Evolutionary conservation across 2,888 invertebrate species (phyloP).

Genomic region (Andrena minutula): DNA sequence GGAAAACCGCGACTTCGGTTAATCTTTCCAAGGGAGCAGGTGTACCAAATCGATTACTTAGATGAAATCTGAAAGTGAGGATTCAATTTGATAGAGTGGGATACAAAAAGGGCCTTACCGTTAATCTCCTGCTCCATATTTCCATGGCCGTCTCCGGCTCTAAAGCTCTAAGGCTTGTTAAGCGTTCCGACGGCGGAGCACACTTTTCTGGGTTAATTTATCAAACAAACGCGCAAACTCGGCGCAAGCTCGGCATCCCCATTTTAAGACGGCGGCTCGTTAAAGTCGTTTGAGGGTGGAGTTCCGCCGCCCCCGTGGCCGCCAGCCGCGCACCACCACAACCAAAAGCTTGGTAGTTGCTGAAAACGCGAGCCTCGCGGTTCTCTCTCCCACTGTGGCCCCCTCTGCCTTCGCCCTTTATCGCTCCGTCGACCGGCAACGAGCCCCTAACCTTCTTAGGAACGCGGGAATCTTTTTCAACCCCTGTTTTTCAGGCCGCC

Average conservation of each 20-base stretch:
- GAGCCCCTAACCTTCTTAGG: conserved; percentile 75
- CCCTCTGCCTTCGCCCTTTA: conserved; percentile 31
- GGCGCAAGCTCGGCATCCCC: conserved; percentile 72
- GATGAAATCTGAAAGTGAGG: background rate
- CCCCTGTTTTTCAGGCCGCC: conserved; percentile 75
- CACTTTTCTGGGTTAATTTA: conserved; percentile 79
- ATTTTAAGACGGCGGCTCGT: conserved; percentile 79
- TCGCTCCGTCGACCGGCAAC: conserved; percentile 56
- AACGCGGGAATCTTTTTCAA: conserved; percentile 80
- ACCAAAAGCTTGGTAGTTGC: conserved; percentile 47
- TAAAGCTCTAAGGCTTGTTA: conserved; percentile 64
- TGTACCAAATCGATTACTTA: too few species aligned
- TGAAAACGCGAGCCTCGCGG: conserved; percentile 68
- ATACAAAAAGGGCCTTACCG: background rate
- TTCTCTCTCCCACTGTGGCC: conserved; percentile 38
- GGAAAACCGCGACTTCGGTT: too few species aligned
- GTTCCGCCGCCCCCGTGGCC: conserved; percentile 64
- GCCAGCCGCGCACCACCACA: conserved; percentile 43
- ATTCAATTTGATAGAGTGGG: background rate
- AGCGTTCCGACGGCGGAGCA: conserved; percentile 47
- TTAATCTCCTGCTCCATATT: conserved; percentile 50
- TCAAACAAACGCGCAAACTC: conserved; percentile 77
- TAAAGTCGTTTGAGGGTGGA: conserved; percentile 80
- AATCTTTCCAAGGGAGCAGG: background rate
- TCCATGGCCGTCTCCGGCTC: conserved; percentile 20